Evolutionary conservation across 2,113 vertebrate species (phyloP), one percentile per base, ranked within the genome.

Genomic region (Spheniscus mendiculus): DNA sequence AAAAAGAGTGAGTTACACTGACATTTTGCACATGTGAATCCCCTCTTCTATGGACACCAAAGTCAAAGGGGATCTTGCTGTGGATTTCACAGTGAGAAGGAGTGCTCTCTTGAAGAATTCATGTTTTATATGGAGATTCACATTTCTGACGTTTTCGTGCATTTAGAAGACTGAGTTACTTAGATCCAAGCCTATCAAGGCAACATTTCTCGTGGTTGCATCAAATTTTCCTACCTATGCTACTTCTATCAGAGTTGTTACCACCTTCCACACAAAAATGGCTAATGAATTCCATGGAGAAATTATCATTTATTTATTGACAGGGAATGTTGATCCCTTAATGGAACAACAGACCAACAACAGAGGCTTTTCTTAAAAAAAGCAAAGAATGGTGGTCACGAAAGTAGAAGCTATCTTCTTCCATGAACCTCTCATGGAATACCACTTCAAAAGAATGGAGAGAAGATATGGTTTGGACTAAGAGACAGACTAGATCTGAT

Each of bases 1-100:
- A 92, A 74, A 66, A 34, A 44, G 30, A 15, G 80, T 44, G 20
- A 36, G 23, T 69, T 96, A 66, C 17, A 18, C 22, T 70, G 40
- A 62, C 27, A 49, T 93, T 94, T 84, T 90, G 49, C 78, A 91
- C 53, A 65, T 53, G 53, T 62, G 36, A 90, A 77, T 66, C 36
- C 61, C 9, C 34, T 82, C 26, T 90, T 83, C 23, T 72, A 13
- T 12, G 15, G 32, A 62, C 42, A 10, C 22, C 66, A 3, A 78
- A 78, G 25, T 79, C 47, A 77, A 63, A 76, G 34, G 16, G 7
- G 5, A 50, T 32, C 26, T 87, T 76, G 52, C 10, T 55, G 38
- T 94, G 49, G 52, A 89, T 85, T 84, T 89, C 44, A 45, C 14
- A 36, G 12, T 34, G 23, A 82, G 36, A 58, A 71, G 29, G 17